phyloP scores from a whole-genome alignment of 2,888 invertebrate species.

The Xestobium rufovillosum region DNA sequence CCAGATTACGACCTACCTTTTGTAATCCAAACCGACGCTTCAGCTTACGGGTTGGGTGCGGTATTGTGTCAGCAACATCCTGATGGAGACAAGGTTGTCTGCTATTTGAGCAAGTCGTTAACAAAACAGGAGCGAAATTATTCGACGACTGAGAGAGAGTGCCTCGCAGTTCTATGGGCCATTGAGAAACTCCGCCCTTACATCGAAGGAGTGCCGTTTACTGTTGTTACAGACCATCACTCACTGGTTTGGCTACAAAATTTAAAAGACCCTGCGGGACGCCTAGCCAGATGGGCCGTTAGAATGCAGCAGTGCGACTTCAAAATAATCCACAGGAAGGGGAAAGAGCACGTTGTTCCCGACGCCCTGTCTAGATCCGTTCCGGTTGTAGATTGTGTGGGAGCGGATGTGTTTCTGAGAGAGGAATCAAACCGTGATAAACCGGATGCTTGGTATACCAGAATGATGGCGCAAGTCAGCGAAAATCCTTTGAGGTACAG shows the following conservation, averaged over 20 bases:
- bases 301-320: conserved; percentile 2
- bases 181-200: not conserved
- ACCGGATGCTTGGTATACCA: not conserved
- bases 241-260: conserved; percentile 5
- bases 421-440: no score
- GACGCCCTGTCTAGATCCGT: not conserved
- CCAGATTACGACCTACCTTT: conserved; percentile 16
- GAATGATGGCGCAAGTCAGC: not conserved
- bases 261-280: conserved; percentile 8
- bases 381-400: not conserved
- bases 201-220: not conserved
- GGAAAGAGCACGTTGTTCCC: not conserved
- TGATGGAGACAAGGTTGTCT: conserved; percentile 3
- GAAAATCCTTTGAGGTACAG: not conserved
- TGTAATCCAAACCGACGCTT: conserved; percentile 1
- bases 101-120: conserved; percentile 1
- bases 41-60: conserved; percentile 1
- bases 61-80: not conserved
- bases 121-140: not conserved
- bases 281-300: conserved; percentile 6
- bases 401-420: not conserved
- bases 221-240: conserved; percentile 2
- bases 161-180: conserved; percentile 2
- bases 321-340: conserved; percentile 2
- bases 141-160: not conserved